Conservation (phyloP, 2,888 invertebrate genomes). For the Balanococcus diminutus region DNA sequence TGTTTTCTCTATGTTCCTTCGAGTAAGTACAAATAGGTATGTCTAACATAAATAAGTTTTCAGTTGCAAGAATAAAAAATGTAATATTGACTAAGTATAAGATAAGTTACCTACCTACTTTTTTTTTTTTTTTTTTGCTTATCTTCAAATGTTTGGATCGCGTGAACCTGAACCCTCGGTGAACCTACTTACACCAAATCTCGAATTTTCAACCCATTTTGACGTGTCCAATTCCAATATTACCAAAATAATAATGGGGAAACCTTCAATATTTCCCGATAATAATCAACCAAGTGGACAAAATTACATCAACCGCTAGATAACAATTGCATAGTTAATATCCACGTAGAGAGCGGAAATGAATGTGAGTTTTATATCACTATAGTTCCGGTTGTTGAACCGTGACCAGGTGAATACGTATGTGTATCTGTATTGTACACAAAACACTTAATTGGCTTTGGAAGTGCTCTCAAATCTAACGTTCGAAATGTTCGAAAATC, state of each 20-base stretch:
- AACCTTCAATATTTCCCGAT: slow-evolving; percentile 46
- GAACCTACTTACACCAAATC: no score
- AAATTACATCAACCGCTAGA: slow-evolving; percentile 39
- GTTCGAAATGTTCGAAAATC: slow-evolving; percentile 27
- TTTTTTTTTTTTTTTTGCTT: no score
- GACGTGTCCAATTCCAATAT: background rate
- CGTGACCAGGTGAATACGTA: slow-evolving; percentile 51
- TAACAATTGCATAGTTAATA: slow-evolving; percentile 47
- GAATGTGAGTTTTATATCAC: slow-evolving; percentile 53
- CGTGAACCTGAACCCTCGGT: background rate
- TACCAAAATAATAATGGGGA: background rate
- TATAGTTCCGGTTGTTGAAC: slow-evolving; percentile 55
- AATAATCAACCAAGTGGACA: slow-evolving; percentile 45
- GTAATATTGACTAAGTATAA: background rate
- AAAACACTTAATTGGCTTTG: slow-evolving; percentile 39
- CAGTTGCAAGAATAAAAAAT: background rate
- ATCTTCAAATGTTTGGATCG: no score
- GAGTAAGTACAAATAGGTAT: background rate
- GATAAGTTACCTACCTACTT: no score
- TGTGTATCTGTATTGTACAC: slow-evolving; percentile 20
- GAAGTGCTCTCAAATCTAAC: slow-evolving; percentile 31
- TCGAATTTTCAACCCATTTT: background rate
- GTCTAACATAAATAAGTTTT: background rate
- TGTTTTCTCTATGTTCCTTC: background rate
- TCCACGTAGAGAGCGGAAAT: slow-evolving; percentile 43